Evolutionary conservation across 2,113 vertebrate species (phyloP).

Genomic region (Microtus richardsoni): DNA sequence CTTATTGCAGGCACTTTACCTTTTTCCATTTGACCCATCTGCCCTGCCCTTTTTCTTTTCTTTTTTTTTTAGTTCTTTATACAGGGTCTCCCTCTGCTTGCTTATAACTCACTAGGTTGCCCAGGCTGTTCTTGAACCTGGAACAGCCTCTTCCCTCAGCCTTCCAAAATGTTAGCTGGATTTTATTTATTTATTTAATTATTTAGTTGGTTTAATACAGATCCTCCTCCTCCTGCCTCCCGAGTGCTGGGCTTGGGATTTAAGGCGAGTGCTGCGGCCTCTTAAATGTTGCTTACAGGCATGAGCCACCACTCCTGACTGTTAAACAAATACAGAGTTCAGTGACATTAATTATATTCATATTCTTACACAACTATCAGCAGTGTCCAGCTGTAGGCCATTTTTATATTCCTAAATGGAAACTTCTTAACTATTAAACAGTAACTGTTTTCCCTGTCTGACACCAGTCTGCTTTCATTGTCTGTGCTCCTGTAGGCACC

Average conservation of each 20-base stretch:
- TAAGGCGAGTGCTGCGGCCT: not conserved
- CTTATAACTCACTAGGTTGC: not conserved
- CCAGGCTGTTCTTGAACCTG: not conserved
- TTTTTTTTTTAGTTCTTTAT: not conserved
- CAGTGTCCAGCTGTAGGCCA: not conserved
- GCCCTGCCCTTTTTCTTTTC: no score
- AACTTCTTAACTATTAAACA: not conserved
- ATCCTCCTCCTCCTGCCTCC: no score
- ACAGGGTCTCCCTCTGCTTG: not conserved
- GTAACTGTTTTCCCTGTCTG: not conserved
- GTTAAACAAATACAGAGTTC: not conserved
- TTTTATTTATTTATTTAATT: no score
- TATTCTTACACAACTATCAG: not conserved
- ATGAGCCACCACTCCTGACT: not conserved
- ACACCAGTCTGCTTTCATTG: not conserved
- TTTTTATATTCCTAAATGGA: not conserved
- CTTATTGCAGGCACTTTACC: not conserved
- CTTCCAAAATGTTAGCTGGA: not conserved
- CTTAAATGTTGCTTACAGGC: not conserved
- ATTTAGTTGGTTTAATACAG: no score
- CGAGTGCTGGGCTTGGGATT: no score
- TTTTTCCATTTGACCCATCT: not conserved
- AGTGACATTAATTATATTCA: not conserved
- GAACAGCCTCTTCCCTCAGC: not conserved
- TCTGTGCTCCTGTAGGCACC: not conserved